Base-by-base conservation (phyloP, 2,888 invertebrate species). In the Mantis religiosa region DNA sequence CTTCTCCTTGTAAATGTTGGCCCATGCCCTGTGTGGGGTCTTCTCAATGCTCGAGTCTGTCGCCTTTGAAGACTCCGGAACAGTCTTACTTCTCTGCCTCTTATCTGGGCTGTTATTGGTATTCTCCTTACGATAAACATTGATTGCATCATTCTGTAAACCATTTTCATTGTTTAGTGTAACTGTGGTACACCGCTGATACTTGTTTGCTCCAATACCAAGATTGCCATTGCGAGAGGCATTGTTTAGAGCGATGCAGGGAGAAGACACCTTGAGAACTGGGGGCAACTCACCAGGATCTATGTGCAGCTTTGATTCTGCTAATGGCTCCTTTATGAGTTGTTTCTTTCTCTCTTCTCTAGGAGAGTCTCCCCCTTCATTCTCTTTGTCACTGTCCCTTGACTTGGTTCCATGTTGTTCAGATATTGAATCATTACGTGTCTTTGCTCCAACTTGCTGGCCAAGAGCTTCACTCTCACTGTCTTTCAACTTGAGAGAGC, bases 401-500 rank as follows among this genome's bases (percentile, higher is more conserved):
- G 95, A 95, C 92, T 95, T 95, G 4, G 94, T 94, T 6, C 94
- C 94, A 47, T 94, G 94, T 90, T 94, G 94, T 88, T 94, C 94
- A 91, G 94, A 94, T 12, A 85, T n/a, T 92, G 93, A 92, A 41
- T 92, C 93, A 6, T 92, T 93, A 28, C 90, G 90, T 41, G 90
- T 88, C 89, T 94, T 94, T 28, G 94, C 93, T 89, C 92, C 92
- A 30, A 93, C 91, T 90, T 95, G 95, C 90, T 95, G 95, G 27
- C 95, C 94, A 89, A 96, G 93, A 83, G 93, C 93, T 89, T 95
- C 95, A 0, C 94, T 94, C 91, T 97, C 96, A 7, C 93, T 93
- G 91, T 97, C 97, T 93, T 96, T 96, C n/a, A 97, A 93, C 93
- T 97, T 97, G 0, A 97, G 93, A n/a, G 97, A 97, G 89, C 97